A percentile compares a stretch with the other conserved stretches of the same genome.
Evolutionary conservation across 2,797 vertebrate genomes (phyloP).

Genomic region (Sparidentex hasta): DNA sequence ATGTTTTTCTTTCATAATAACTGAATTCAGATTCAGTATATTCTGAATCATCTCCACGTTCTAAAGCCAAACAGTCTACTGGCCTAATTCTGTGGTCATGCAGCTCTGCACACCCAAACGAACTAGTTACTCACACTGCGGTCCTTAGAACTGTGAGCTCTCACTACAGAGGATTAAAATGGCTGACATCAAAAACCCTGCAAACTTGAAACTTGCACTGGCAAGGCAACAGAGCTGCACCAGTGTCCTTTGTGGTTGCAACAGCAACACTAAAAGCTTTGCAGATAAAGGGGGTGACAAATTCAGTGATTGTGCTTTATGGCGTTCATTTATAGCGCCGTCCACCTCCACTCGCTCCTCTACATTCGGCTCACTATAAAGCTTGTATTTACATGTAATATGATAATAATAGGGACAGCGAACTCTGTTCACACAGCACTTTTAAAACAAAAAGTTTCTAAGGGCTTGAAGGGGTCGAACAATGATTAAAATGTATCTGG

Average conservation of each 20-base stretch:
- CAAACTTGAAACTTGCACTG: conserved; percentile 14
- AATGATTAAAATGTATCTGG: background rate
- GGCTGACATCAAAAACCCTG: conserved; percentile 29
- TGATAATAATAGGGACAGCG: background rate
- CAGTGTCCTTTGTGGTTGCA: conserved; percentile 51
- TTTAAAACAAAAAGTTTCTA: background rate
- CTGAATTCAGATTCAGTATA: background rate
- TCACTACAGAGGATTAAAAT: conserved; percentile 26
- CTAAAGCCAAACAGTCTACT: background rate
- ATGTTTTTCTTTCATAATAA: background rate
- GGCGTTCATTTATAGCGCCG: conserved; percentile 49
- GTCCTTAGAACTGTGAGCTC: conserved; percentile 3
- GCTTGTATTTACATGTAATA: conserved; percentile 36
- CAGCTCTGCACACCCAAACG: background rate
- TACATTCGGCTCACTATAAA: conserved; percentile 33
- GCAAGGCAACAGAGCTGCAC: conserved; percentile 36
- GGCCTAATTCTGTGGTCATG: conserved; percentile 4
- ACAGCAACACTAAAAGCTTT: conserved; percentile 63
- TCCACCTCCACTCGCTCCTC: conserved; percentile 35
- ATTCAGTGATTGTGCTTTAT: conserved; percentile 62
- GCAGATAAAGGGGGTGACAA: conserved; percentile 54
- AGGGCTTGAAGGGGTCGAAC: background rate
- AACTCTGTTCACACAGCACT: background rate
- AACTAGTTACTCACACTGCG: conserved; percentile 11
- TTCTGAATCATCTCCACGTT: background rate